Evolutionary conservation across 2,888 invertebrate genomes (phyloP).

Genomic region (Cordilura impudica): DNA sequence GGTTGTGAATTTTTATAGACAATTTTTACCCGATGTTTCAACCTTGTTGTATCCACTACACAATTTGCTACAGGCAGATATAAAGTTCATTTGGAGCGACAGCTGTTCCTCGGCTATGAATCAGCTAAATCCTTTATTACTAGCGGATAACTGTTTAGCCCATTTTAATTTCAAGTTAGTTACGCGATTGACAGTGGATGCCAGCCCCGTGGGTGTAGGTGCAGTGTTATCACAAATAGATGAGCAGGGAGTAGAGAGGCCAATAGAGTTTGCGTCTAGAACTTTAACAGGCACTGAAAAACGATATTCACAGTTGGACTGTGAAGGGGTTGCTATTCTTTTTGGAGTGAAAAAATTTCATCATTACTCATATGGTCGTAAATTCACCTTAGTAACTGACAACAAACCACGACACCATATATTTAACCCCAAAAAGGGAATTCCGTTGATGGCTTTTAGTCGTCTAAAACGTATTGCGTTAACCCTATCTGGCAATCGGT

Average conservation of each 20-base stretch:
- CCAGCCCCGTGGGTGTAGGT: too few relatives aligned
- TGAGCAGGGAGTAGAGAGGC: slow-evolving; percentile 66
- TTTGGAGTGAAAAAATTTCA: slow-evolving; percentile 74
- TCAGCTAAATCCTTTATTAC: slow-evolving; percentile 65
- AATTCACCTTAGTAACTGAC: slow-evolving; percentile 74
- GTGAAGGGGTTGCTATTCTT: slow-evolving; percentile 70
- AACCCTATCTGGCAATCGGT: slow-evolving; percentile 68
- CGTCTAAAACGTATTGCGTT: slow-evolving; percentile 66
- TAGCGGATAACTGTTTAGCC: slow-evolving; percentile 55
- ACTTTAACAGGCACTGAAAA: slow-evolving; percentile 65
- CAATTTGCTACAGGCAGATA: slow-evolving; percentile 55
- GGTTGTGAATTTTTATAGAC: slow-evolving; percentile 73
- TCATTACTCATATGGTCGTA: slow-evolving; percentile 72
- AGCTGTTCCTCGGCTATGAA: slow-evolving; percentile 68
- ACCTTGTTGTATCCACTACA: slow-evolving; percentile 70
- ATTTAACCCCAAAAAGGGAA: slow-evolving; percentile 68
- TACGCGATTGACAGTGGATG: slow-evolving; percentile 66
- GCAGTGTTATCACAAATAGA: slow-evolving; percentile 70
- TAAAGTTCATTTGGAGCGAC: slow-evolving; percentile 66
- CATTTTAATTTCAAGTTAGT: slow-evolving; percentile 60
- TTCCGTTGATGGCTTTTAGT: slow-evolving; percentile 69
- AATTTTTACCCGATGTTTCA: slow-evolving; percentile 71
- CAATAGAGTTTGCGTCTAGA: slow-evolving; percentile 5
- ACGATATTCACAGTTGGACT: slow-evolving; percentile 66
- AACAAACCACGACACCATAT: slow-evolving; percentile 70